Base-by-base conservation (phyloP, 2,113 vertebrate genomes). In the Trochalopteron elliotii region DNA sequence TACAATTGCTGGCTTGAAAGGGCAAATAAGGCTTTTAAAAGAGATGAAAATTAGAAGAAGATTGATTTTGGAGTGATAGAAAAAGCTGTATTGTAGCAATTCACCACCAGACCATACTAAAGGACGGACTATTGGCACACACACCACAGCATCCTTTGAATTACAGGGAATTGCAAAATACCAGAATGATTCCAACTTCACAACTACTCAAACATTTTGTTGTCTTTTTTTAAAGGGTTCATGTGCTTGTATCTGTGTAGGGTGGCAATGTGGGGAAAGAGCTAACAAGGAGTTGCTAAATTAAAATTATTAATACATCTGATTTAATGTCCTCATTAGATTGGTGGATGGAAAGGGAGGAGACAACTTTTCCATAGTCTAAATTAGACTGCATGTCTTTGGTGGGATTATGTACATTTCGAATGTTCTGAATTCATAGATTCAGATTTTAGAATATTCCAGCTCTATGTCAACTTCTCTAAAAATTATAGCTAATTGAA, bases 1-100 rank as follows among this genome's bases (percentile, higher is more conserved):
- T 28, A 39, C 64, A 85, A 60, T 60, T 3, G 2, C 19, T 89
- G 65, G 40, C 53, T 71, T 87, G 44, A 87, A 70, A 75, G 37
- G 37, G 31, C 4, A 7, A 95, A 67, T n/a, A 82, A 84, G 24
- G 31, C 10, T 49, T 91, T 78, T 71, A 68, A 56, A 24, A 79
- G 74, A 75, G 21, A 70, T 2, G 6, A 75, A 77, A 87, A 59
- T 13, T 22, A 87, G 50, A 37, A 61, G 21, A 56, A 47, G 45
- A 89, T 67, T 60, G 69, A 93, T 87, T 90, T 90, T 61, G 20
- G 31, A 91, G 39, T 33, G 20, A 83, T 61, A 30, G 71, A 72
- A 90, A 88, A 90, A 57, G 22, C 13, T 83, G 28, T 45, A 49
- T 74, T 88, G 47, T 35, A 69, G 22, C 70, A 90, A 65, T 76